Evolutionary conservation across 1,140 invertebrate species (phyloP), one percentile per base, ranked within the genome.

Genomic region (Tetragonula clypearis): DNA sequence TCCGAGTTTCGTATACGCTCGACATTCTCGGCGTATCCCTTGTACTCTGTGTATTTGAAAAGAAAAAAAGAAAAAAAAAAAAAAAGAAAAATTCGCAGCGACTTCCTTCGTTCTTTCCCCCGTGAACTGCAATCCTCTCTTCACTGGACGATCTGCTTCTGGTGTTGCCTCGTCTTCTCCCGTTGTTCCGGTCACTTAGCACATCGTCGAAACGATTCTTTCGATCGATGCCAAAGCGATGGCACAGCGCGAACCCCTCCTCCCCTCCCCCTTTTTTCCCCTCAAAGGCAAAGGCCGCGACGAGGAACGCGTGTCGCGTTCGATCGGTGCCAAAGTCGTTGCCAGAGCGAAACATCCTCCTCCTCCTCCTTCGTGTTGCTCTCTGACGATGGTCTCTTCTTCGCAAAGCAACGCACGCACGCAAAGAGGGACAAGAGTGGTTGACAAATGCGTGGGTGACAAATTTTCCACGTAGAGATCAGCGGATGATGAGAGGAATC

Each of bases 241-340:
- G 26, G 53, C 56, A 19, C 19, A 23, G 1, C 65, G 9, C 77
- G 41, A 53, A 53, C 56, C 74, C 74, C 35, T 78, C 72, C 56
- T 72, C 71, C 56, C 79, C 71, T 4, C 71, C 56, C 79, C 71
- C 41, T 49, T 8, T 9, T 49, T 49, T 49, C 9, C 8, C 9
- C 41, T 49, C 41, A 49, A 58, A 55, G 83, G 69, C 83, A 81
- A 74, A 81, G 83, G 83, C 83, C 77, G 78, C 83, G 77, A 74
- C 73, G 17, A 58, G 65, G 83, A 81, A 74, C 77, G 83, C 83
- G 83, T 73, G 56, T 68, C 58, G 58, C 17, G 26, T 58, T 3
- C 17, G 56, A 55, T 72, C 23, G 69, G 78, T 85, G 83, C 83
- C 83, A 85, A 74, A 80, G 58, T 73, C 78, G 30, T 85, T 85